Percentiles rank a stretch among this genome's conserved stretches.
These are phyloP conservation scores for Cnemophilus loriae DNA, from an alignment of 2,113 vertebrate genomes.

Conservation along the genomic window DNA sequence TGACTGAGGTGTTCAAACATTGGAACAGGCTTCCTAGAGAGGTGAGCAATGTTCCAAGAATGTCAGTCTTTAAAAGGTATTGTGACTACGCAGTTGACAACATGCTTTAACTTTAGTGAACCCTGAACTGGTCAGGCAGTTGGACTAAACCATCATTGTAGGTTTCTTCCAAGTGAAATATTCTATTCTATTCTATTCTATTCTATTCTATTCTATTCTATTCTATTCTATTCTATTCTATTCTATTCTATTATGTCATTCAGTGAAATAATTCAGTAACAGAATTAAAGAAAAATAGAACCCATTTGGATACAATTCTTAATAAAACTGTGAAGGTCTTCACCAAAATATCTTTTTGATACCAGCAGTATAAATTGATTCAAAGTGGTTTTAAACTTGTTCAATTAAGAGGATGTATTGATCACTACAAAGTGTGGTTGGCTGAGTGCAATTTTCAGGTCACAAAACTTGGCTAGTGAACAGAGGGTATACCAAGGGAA, in stretches of 20 bases:
- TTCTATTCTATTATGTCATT: background rate
- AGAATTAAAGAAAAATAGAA: background rate
- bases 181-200: background rate
- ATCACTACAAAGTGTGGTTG: background rate
- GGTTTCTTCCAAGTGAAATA: background rate
- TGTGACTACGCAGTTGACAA: background rate
- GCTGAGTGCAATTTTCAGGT: background rate
- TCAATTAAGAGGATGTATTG: background rate
- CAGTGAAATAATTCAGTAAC: background rate
- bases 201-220: background rate
- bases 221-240: background rate
- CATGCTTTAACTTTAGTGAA: background rate
- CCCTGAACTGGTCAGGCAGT: background rate
- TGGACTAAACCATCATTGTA: background rate
- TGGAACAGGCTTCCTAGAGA: background rate
- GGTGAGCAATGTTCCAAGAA: background rate
- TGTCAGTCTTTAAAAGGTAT: background rate
- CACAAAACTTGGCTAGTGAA: background rate
- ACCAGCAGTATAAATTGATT: background rate
- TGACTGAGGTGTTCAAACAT: background rate
- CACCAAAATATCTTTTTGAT: background rate
- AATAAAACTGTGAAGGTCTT: background rate
- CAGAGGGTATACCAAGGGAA: background rate
- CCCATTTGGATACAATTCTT: background rate
- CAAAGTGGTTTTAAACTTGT: background rate